Percentiles rank a stretch among this genome's conserved stretches.
These are phyloP conservation scores for Ophiodon elongatus DNA, from an alignment of 2,113 vertebrate species.

Conservation along the genomic window DNA sequence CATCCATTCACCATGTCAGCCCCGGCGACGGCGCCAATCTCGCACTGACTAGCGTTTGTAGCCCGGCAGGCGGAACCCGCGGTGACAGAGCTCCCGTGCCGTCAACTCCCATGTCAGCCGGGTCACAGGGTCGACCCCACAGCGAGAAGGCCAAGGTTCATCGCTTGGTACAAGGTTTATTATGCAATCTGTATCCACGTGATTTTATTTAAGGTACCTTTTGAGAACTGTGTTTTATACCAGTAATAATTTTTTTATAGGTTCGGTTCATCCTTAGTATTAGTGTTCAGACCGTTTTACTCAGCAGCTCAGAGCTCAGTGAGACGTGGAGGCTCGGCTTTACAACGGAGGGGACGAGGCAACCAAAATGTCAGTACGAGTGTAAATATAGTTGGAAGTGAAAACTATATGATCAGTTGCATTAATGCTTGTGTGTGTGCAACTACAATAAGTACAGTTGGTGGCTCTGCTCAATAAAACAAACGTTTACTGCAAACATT, in stretches of 20 bases:
- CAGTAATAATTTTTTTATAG: background rate
- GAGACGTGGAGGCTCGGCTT: too few species aligned
- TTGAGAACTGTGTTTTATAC: background rate
- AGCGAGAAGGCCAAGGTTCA: conserved; percentile 31
- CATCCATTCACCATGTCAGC: conserved; percentile 78
- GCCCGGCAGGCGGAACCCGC: conserved; percentile 8
- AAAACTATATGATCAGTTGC: background rate
- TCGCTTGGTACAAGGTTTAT: background rate
- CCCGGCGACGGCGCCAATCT: conserved; percentile 45
- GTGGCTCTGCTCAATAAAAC: background rate
- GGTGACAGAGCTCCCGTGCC: conserved; percentile 14
- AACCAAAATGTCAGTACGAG: background rate
- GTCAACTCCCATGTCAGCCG: conserved; percentile 16
- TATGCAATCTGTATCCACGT: background rate
- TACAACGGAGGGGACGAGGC: background rate
- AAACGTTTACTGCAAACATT: background rate
- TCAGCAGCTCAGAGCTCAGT: background rate
- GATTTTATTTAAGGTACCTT: background rate
- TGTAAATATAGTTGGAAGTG: background rate
- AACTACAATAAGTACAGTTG: background rate
- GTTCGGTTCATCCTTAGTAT: background rate
- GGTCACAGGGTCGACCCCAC: conserved; percentile 37
- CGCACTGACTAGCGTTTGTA: conserved; percentile 36
- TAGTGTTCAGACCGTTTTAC: background rate
- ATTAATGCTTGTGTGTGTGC: background rate